These are phyloP conservation scores for Coelinius sp. DNA, from an alignment of 2,888 invertebrate species.

Conservation along the genomic window DNA sequence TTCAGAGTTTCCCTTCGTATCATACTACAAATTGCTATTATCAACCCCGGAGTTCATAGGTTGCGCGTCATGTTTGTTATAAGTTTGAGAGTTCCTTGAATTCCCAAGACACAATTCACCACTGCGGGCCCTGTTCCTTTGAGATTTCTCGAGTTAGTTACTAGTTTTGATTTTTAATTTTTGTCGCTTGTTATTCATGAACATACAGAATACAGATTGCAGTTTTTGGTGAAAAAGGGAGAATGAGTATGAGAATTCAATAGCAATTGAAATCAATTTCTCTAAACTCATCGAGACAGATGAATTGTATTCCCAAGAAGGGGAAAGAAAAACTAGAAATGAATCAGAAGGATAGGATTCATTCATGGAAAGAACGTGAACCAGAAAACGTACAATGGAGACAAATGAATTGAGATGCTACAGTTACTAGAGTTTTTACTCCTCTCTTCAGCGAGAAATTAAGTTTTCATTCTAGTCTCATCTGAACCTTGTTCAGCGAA, in stretches of 20 bases:
- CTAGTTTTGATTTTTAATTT: neutral
- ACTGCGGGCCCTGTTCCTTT: neutral
- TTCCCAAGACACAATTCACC: neutral
- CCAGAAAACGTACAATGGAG: neutral
- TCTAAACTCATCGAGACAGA: neutral
- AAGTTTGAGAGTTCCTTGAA: neutral
- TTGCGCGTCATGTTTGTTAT: neutral
- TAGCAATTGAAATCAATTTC: neutral
- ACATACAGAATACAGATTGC: neutral
- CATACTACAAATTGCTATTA: neutral
- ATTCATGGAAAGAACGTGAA: conserved; percentile 6
- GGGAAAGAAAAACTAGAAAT: neutral
- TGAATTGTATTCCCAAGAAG: neutral
- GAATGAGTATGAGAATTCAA: neutral
- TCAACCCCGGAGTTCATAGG: neutral
- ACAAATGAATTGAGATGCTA: conserved; percentile 2
- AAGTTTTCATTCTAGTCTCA: neutral
- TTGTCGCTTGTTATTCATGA: neutral
- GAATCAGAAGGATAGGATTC: conserved; percentile 1
- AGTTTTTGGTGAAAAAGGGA: neutral
- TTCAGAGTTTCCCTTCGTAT: neutral
- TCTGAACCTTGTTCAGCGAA: neutral
- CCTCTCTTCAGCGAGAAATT: conserved; percentile 6
- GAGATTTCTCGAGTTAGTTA: neutral
- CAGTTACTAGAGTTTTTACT: neutral